Base-by-base conservation (phyloP, 2,797 vertebrate species). In the Gallirallus australis region DNA sequence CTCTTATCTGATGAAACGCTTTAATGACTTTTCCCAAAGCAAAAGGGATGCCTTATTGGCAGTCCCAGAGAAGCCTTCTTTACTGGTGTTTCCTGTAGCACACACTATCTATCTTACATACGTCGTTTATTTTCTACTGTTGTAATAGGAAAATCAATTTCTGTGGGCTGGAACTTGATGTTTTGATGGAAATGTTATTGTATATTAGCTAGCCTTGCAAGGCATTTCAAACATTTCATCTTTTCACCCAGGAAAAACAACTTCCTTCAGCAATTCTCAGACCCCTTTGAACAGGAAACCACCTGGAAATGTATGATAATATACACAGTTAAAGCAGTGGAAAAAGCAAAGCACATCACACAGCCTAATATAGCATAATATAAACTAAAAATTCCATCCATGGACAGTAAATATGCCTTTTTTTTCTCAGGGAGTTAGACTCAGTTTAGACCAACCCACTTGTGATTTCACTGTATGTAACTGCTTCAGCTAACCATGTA, bases 181-280 rank as follows among this genome's bases (percentile, higher is more conserved):
- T 86, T 91, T 76, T 69, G 88, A 86, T 56, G 52, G n/a, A 33
- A 84, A 37, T 17, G 13, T 8, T 72, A 66, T 48, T 82, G 27
- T 73, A 12, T 80, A 60, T 85, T 77, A 69, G 37, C 30, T 73
- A 48, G 82, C 68, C 37, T 94, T 93, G 23, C 12, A 82, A 90
- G 33, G 28, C 42, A 56, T 93, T 94, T 83, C 31, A 88, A 82
- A 76, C 15, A 80, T 70, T 88, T 71, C 17, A 15, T 86, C 56
- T 57, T 84, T 86, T 90, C 73, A 77, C 85, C 56, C 66, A 90
- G 80, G 82, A 91, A 86, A 93, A 94, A 56, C 20, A 63, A n/a
- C 21, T 93, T 59, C 1, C 61, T 79, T 60, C 31, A 79, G 60
- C 53, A 89, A 17, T 89, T 93, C 82, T 83, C 28, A 45, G 35